Base-by-base conservation (phyloP, 2,888 invertebrate genomes). In the Cheiracanthium punctorium region DNA sequence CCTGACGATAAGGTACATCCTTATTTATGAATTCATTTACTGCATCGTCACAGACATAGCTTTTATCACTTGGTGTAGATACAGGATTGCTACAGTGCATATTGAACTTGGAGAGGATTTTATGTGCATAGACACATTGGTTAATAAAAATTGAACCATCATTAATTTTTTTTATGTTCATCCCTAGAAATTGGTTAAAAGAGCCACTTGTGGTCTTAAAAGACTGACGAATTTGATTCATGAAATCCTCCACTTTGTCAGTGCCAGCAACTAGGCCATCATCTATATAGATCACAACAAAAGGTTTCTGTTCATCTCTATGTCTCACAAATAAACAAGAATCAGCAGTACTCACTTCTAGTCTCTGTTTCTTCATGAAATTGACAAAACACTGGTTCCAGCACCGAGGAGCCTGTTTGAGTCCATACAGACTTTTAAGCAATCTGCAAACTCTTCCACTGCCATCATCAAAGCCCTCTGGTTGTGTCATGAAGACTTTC, bases 401-500 rank as follows among this genome's bases (percentile, higher is more conserved):
- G n/a, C n/a, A n/a, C n/a, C n/a, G n/a, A n/a, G n/a, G n/a, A n/a
- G n/a, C n/a, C n/a, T n/a, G n/a, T n/a, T n/a, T n/a, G n/a, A n/a
- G n/a, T n/a, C n/a, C n/a, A n/a, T n/a, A n/a, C n/a, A n/a, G n/a
- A n/a, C n/a, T n/a, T n/a, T n/a, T n/a, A n/a, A n/a, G n/a, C n/a
- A 90, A 65, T 73, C 70, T 80, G 69, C 89, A 89, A 0, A 89
- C 88, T 17, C 41, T 7, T 4, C 71, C 73, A 33, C 28, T 37
- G 7, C 37, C 37, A 20, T 69, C 43, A n/a, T 74, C 52, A 33
- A 80, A 89, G 10, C 89, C 89, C n/a, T 17, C 87, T 37, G 90
- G 90, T 74, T 88, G 89, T 12, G 87, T 58, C 81, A 89, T 88
- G 67, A 88, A 89, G 10, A 88, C 52, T 32, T 74, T 65, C 41